These are phyloP conservation scores for Chrysina gloriosa DNA, from an alignment of 2,888 invertebrate genomes.

Conservation along the genomic window DNA sequence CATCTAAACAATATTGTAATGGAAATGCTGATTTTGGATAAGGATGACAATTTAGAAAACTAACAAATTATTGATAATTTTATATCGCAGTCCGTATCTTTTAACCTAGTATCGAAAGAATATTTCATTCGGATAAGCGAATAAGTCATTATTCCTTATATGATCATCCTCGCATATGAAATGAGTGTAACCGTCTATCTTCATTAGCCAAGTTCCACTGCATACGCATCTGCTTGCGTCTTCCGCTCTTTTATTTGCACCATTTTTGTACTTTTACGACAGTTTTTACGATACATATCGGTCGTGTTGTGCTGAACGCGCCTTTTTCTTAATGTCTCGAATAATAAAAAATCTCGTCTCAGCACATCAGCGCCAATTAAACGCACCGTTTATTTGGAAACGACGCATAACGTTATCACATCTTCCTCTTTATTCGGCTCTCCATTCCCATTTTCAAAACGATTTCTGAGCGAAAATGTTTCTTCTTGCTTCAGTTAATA, in stretches of 20 bases:
- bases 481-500: conserved; percentile 10
- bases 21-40: too few relatives aligned
- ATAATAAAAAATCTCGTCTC: conserved; percentile 6
- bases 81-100: too few relatives aligned
- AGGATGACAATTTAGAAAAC: too few relatives aligned
- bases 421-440: conserved; percentile 1
- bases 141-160: neutral
- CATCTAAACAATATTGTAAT: too few relatives aligned
- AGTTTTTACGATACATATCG: conserved; percentile 1
- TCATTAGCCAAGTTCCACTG: neutral
- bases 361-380: conserved; percentile 22
- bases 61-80: too few relatives aligned
- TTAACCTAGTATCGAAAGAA: too few relatives aligned
- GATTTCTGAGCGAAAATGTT: conserved; percentile 6
- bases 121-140: neutral
- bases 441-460: neutral
- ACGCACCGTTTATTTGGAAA: conserved; percentile 24
- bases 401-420: conserved; percentile 17
- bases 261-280: conserved; percentile 6
- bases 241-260: neutral
- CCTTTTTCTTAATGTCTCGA: conserved; percentile 1
- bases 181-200: neutral
- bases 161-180: neutral
- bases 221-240: neutral
- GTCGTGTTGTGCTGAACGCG: neutral